Evolutionary conservation across 2,113 vertebrate species (phyloP), one percentile per base, ranked within the genome.

Genomic region (Rhinopomastus cyanomelas): DNA sequence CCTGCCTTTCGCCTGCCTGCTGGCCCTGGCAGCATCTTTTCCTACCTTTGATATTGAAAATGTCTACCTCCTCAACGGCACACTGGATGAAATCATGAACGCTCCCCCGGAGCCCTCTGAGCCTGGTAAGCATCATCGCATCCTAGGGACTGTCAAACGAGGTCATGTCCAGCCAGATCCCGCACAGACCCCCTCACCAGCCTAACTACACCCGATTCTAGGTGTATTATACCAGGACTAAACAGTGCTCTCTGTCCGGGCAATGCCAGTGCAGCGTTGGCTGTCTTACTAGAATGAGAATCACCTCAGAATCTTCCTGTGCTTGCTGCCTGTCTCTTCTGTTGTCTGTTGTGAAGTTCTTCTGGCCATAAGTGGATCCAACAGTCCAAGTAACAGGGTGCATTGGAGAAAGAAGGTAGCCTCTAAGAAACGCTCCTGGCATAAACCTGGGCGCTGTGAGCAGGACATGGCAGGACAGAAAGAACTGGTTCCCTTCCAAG

Each of bases 31-130:
- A 86, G 39, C 82, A 64, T 80, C 89, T 81, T 52, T 90, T 52
- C 87, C 90, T 78, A 69, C 32, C 17, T 17, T 95, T 25, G 85
- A 94, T 49, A 94, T 94, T 27, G 80, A 10, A 30, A 95, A 95
- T 57, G 36, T 85, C 34, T 76, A 91, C 59, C 82, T 96, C 73
- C 76, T 94, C 68, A 95, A 95, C 53, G 94, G 94, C 73, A 91
- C 91, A 0, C 19, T 88, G 85, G 91, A 94, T 32, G 88, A 89
- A 27, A 81, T 94, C 18, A 72, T 93, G 83, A 95, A 94, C 8
- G 51, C 18, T 71, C 88, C 69, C 37, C 82, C 85, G 12, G 53
- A 86, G 53, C 13, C 85, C 46, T 46, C 88, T 17, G 64, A 89
- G 66, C 73, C 44, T 0, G 27, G 95, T 96, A 39, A 87, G 95